Conservation (phyloP, 2,888 invertebrate species). For the Lithophane ornitopus region DNA sequence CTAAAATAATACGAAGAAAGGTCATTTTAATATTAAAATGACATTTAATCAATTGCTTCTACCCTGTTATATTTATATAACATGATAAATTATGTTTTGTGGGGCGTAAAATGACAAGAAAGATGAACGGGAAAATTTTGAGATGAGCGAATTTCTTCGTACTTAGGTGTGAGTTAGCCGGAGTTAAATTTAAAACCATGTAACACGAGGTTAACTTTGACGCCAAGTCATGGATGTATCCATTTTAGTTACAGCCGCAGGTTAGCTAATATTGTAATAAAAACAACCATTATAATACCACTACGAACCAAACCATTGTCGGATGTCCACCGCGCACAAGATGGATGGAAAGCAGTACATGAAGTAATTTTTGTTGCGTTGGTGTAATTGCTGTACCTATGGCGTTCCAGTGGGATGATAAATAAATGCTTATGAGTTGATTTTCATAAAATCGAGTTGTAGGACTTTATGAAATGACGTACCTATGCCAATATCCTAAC, state of each 20-base stretch:
- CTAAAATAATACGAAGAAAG: conserved; percentile 31
- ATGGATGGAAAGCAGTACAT: too few relatives aligned
- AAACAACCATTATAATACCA: neutral
- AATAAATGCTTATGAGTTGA: neutral
- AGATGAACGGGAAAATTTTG: conserved; percentile 19
- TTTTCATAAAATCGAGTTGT: neutral
- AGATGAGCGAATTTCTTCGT: conserved; percentile 22
- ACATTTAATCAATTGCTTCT: conserved; percentile 21
- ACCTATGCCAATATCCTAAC: neutral
- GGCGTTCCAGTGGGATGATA: too few relatives aligned
- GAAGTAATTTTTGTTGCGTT: too few relatives aligned
- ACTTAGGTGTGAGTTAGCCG: conserved; percentile 6
- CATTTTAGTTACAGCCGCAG: conserved; percentile 6
- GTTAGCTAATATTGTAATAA: neutral
- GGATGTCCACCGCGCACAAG: too few relatives aligned
- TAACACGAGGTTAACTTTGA: neutral
- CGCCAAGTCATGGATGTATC: neutral
- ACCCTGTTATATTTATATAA: conserved; percentile 10
- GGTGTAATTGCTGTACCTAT: too few relatives aligned
- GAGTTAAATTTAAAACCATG: conserved; percentile 25
- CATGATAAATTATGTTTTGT: conserved; percentile 2
- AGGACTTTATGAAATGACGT: neutral
- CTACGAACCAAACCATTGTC: neutral
- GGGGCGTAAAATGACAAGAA: conserved; percentile 22
- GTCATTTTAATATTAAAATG: conserved; percentile 28